Evolutionary conservation across 2,888 invertebrate species (phyloP), one percentile per base, ranked within the genome.

Genomic region (Steromphala cineraria): DNA sequence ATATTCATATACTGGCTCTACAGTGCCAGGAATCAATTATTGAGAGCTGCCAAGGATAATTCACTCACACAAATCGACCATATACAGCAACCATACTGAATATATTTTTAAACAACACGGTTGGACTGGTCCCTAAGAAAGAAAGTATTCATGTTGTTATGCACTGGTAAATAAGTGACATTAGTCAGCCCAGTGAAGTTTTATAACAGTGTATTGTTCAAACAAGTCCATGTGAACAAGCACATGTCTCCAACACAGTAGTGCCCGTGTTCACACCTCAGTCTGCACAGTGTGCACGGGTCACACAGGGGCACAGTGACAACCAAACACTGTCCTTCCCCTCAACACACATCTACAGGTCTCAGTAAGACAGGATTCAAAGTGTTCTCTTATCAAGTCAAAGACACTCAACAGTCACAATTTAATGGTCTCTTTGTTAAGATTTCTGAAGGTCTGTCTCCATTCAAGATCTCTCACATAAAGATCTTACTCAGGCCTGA

Each of bases 141-240:
- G 40, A 71, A 31, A 71, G 19, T 31, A 40, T 71, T 10, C 36
- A 28, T 40, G 36, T 40, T 71, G 36, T 71, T 71, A 71, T 71
- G 71, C 40, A 71, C 71, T 71, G 40, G 71, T 71, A 71, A 71
- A 40, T 71, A 71, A 71, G 67, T 36, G 71, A 40, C 71, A 71
- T 71, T 71, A 36, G 71, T 71, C 71, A 71, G 71, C 36, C 71
- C 17, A 71, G 28, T 71, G 19, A 40, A 40, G 71, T 71, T 71
- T 71, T 71, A 71, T 36, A n/a, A 71, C 31, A 71, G 40, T 71
- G 71, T 36, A 71, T 71, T 71, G 17, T 71, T 71, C 71, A 71
- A 71, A 40, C n/a, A 71, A 71, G 8, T 71, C 71, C 28, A 36
- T 24, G 17, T 62, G 62, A 62, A 62, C 62, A 62, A 62, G 62